Evolutionary conservation across 2,113 vertebrate species (phyloP).

Genomic region (Sorex araneus): DNA sequence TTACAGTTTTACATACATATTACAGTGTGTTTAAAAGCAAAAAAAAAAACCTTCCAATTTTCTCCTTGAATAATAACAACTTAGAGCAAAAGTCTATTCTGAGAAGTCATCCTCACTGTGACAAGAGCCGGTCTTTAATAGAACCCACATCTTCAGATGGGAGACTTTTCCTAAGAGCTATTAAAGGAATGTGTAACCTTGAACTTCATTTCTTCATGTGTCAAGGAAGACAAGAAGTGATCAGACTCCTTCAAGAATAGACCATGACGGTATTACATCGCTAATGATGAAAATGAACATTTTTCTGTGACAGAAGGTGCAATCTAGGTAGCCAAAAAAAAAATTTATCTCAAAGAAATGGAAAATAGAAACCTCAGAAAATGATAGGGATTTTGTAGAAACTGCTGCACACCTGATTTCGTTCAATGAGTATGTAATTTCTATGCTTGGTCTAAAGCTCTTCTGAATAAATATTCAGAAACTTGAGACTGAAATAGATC

Average conservation of each 20-base stretch:
- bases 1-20: no score
- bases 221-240: not conserved
- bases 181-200: not conserved
- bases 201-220: not conserved
- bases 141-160: not conserved
- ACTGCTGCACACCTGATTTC: not conserved
- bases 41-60: not conserved
- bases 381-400: not conserved
- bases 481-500: not conserved
- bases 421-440: not conserved
- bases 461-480: slow-evolving; percentile 45
- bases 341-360: slow-evolving; percentile 47
- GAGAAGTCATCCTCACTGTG: not conserved
- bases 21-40: not conserved
- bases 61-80: not conserved
- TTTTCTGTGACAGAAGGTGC: slow-evolving; percentile 55
- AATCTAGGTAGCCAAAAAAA: slow-evolving; percentile 67
- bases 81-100: not conserved
- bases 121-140: not conserved
- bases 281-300: not conserved
- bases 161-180: not conserved
- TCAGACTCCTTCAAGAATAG: slow-evolving; percentile 41
- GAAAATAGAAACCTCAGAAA: slow-evolving; percentile 56
- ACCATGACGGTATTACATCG: slow-evolving; percentile 31
- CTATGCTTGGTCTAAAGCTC: slow-evolving; percentile 7